Evolutionary conservation across 2,797 vertebrate species (phyloP).

Genomic region (Sebastiscus albofasciatus): DNA sequence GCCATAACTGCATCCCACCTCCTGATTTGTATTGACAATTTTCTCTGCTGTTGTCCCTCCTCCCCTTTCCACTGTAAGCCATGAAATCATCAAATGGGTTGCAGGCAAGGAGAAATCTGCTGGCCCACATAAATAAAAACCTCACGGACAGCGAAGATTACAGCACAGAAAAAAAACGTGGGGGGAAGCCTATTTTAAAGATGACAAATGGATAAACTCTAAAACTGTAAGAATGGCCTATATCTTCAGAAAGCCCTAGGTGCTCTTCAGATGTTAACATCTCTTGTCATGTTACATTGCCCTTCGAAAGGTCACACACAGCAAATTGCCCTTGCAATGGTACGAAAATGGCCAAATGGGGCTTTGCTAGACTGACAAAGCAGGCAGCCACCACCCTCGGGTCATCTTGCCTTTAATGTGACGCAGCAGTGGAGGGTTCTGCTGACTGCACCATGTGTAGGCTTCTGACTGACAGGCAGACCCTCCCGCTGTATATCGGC

Average conservation of each 20-base stretch:
- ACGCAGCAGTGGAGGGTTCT: slow-evolving; percentile 67
- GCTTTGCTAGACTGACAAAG: slow-evolving; percentile 76
- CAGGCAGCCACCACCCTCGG: slow-evolving; percentile 61
- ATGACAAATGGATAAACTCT: slow-evolving; percentile 51
- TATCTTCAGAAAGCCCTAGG: slow-evolving; percentile 65
- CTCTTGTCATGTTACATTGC: slow-evolving; percentile 78
- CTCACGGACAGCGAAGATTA: slow-evolving; percentile 6
- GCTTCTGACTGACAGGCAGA: slow-evolving; percentile 61
- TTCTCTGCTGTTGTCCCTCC: background rate
- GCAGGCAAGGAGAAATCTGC: background rate
- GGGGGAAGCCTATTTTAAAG: slow-evolving; percentile 27
- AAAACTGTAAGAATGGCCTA: slow-evolving; percentile 58
- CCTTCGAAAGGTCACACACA: slow-evolving; percentile 76
- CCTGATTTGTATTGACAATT: slow-evolving; percentile 5
- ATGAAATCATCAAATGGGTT: slow-evolving; percentile 11
- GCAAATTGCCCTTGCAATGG: slow-evolving; percentile 70
- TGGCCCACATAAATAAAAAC: slow-evolving; percentile 1
- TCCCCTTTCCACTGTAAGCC: background rate
- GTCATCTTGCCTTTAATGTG: slow-evolving; percentile 70
- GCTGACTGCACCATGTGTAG: slow-evolving; percentile 65
- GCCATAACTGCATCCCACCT: background rate
- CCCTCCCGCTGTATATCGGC: slow-evolving; percentile 35
- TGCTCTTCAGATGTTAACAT: slow-evolving; percentile 67
- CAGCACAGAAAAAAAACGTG: slow-evolving; percentile 16
- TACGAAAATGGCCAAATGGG: slow-evolving; percentile 65